Conservation (phyloP, 2,888 invertebrate species). For the Melinaea marsaeus region DNA sequence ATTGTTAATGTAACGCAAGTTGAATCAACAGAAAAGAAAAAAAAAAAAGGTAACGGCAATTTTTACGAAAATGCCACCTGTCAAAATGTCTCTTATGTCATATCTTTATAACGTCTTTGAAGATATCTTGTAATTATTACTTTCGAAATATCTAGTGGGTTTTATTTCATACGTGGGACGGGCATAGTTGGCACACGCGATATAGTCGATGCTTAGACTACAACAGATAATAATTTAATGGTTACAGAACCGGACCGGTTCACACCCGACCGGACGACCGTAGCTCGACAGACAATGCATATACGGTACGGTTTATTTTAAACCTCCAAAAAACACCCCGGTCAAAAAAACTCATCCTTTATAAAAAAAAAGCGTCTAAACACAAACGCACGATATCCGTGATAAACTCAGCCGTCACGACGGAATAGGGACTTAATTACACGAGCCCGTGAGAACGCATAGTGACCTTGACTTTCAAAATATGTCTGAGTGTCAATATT, state of each 20-base stretch:
- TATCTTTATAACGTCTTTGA: slow-evolving; percentile 21
- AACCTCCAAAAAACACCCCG: background rate
- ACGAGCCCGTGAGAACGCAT: slow-evolving; percentile 36
- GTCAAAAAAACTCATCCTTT: background rate
- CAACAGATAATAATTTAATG: background rate
- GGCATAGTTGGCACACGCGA: slow-evolving; percentile 21
- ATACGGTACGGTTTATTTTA: no score
- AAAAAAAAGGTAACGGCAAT: slow-evolving; percentile 12
- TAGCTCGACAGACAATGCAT: background rate
- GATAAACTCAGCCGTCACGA: slow-evolving; percentile 23
- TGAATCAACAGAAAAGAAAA: slow-evolving; percentile 27
- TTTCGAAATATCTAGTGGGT: slow-evolving; percentile 23
- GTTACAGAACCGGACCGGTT: background rate
- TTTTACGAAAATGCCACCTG: slow-evolving; percentile 20
- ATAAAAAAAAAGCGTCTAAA: background rate
- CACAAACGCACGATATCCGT: slow-evolving; percentile 7
- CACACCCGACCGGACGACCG: background rate
- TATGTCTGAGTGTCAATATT: background rate
- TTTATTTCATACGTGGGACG: slow-evolving; percentile 19
- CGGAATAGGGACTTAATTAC: slow-evolving; percentile 36
- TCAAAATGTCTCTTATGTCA: slow-evolving; percentile 27
- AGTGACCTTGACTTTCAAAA: slow-evolving; percentile 32
- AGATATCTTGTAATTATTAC: slow-evolving; percentile 26
- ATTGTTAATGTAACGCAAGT: slow-evolving; percentile 9
- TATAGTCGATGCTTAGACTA: slow-evolving; percentile 3